Conservation (phyloP, 2,113 vertebrate species). For the Thamnophis sirtalis region DNA sequence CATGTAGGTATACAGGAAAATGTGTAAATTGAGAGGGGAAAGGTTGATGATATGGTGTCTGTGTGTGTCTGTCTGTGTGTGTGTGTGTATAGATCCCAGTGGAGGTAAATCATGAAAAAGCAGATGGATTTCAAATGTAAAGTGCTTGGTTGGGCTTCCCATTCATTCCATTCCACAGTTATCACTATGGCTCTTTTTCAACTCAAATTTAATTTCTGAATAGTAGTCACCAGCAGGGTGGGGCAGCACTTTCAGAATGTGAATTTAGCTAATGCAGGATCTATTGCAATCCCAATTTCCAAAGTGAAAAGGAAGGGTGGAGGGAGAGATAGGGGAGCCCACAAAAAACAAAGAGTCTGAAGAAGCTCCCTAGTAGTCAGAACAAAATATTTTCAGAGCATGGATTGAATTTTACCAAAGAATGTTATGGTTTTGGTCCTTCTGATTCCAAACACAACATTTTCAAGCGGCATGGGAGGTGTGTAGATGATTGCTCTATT, state of each 20-base stretch:
- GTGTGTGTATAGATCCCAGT: background rate
- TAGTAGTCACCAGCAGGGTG: background rate
- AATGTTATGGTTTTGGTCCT: too few species aligned
- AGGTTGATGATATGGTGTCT: background rate
- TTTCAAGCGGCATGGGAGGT: too few species aligned
- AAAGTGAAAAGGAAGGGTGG: background rate
- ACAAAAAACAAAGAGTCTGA: background rate
- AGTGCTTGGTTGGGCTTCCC: background rate
- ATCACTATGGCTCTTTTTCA: background rate
- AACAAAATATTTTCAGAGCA: too few species aligned
- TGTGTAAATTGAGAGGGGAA: background rate
- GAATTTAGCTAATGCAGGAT: background rate
- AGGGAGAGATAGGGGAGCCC: background rate
- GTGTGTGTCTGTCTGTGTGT: too few species aligned
- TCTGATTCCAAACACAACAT: too few species aligned
- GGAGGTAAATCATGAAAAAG: background rate
- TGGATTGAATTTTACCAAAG: too few species aligned
- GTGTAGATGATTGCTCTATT: too few species aligned
- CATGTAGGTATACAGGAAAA: background rate
- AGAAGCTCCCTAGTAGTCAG: too few species aligned
- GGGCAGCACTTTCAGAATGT: background rate
- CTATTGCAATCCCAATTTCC: background rate
- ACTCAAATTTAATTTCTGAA: background rate
- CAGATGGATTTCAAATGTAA: background rate
- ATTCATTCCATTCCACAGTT: background rate